phyloP scores from a whole-genome alignment of 2,113 vertebrate species.

The Ophiodon elongatus region DNA sequence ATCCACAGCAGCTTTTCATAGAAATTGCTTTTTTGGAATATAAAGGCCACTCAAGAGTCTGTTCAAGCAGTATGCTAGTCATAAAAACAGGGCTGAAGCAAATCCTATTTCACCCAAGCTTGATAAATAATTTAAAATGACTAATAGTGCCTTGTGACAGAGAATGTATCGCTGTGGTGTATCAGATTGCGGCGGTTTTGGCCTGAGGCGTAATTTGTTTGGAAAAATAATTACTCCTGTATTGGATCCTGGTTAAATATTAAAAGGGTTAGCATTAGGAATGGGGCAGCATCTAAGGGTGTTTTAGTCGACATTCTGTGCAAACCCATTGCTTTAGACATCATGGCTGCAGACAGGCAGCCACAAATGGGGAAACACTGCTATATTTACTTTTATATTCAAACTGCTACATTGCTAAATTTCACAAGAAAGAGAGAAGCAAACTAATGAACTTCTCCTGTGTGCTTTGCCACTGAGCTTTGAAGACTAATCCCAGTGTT shows the following conservation, averaged over 20 bases:
- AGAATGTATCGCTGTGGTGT: slow-evolving; percentile 75
- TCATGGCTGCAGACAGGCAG: slow-evolving; percentile 23
- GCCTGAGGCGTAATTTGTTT: slow-evolving; percentile 84
- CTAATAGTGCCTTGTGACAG: slow-evolving; percentile 81
- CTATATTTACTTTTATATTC: slow-evolving; percentile 33
- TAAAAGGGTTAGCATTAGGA: slow-evolving; percentile 78
- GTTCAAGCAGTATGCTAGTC: slow-evolving; percentile 46
- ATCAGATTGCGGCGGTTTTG: slow-evolving; percentile 79
- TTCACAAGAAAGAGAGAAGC: slow-evolving; percentile 37
- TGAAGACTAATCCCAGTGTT: slow-evolving; percentile 71
- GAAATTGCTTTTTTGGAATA: slow-evolving; percentile 24
- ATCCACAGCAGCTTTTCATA: slow-evolving; percentile 42
- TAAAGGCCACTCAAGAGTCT: slow-evolving; percentile 52
- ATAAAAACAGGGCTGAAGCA: slow-evolving; percentile 63
- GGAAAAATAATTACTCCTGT: slow-evolving; percentile 85
- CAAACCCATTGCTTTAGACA: slow-evolving; percentile 21
- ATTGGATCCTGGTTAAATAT: slow-evolving; percentile 85
- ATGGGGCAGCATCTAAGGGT: slow-evolving; percentile 55
- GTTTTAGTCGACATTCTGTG: slow-evolving; percentile 44
- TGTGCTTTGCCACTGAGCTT: slow-evolving; percentile 47
- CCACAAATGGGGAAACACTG: not conserved
- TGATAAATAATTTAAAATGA: slow-evolving; percentile 86
- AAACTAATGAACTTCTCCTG: slow-evolving; percentile 65
- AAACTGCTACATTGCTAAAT: slow-evolving; percentile 40
- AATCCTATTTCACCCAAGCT: slow-evolving; percentile 76